Base-by-base conservation (phyloP, 2,113 vertebrate genomes). In the Grammomys surdaster region DNA sequence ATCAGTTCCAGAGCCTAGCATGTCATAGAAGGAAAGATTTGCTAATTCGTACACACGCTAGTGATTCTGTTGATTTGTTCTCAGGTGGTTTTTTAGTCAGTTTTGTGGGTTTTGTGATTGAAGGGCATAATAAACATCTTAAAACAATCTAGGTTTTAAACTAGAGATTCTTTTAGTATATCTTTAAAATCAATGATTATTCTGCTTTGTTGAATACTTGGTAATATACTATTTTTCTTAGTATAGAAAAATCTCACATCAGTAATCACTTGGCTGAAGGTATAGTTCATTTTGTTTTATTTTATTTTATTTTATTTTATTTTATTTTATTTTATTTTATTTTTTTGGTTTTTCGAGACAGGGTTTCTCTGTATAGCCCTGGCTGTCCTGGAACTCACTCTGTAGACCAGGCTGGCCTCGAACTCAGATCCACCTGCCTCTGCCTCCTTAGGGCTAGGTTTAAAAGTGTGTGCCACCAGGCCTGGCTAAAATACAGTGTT, bases 1-100 rank as follows among this genome's bases (percentile, higher is more conserved):
- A 72, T 81, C 67, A 77, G n/a, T 80, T 95, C 40, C 40, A 81
- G 33, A 28, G 33, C 69, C 76, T 96, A 58, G 43, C 14, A 3
- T 16, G 22, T 93, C 92, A 93, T 72, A 16, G 33, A 91, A 84
- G 56, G 94, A 94, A 95, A 97, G 89, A 92, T 96, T 89, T 84
- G 60, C 89, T 78, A 43, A 73, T 89, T 91, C 36, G 19, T 60
- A 36, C 8, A 93, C 43, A 93, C 36, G 22, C 40, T 54, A 82
- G 77, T 72, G 56, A 92, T 82, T 89, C 43, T 82, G 94, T 69
- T 76, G 22, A 85, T 54, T 93, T 94, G 56, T 88, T 95, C 70
- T 92, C 63, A 78, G 43, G 51, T 91, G 51, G 89, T 96, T 89
- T 95, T 93, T 58, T 80, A 67, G 43, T 85, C 86, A 87, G 90